Percentiles rank a stretch among this genome's conserved stretches.
These are phyloP conservation scores for Tinamus major DNA, from an alignment of 2,797 vertebrate genomes.

Conservation along the genomic window DNA sequence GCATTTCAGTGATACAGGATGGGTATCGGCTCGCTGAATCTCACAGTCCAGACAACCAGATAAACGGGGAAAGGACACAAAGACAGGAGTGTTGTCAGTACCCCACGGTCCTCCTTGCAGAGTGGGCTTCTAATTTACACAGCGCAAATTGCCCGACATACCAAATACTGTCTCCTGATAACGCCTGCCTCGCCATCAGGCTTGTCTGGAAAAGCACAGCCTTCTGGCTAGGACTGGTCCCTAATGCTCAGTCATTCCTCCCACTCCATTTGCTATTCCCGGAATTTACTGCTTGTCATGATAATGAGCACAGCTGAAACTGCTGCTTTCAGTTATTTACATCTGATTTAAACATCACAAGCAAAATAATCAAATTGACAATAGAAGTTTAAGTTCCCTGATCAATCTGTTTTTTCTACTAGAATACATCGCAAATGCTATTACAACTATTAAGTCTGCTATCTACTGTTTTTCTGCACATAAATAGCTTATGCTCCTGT, in stretches of 20 bases:
- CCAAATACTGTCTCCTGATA: not conserved
- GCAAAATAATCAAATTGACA: slow-evolving; percentile 33
- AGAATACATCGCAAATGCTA: not conserved
- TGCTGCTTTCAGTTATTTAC: not conserved
- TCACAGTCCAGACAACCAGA: not conserved
- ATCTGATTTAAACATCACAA: slow-evolving; percentile 29
- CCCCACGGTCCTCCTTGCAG: not conserved
- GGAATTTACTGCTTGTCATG: not conserved
- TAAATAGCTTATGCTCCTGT: slow-evolving; percentile 3
- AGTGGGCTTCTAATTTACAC: not conserved
- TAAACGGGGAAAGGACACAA: not conserved
- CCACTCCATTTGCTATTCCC: not conserved
- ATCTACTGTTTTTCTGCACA: not conserved
- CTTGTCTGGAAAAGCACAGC: slow-evolving; percentile 7
- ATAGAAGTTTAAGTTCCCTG: slow-evolving; percentile 8
- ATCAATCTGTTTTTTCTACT: slow-evolving; percentile 24
- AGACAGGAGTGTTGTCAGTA: not conserved
- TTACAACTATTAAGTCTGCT: not conserved
- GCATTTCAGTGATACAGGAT: not conserved
- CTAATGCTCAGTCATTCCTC: not conserved
- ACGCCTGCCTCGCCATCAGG: not conserved
- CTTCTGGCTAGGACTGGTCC: not conserved
- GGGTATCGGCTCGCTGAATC: not conserved
- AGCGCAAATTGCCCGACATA: not conserved
- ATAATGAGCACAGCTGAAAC: not conserved